Conservation (phyloP, 2,113 vertebrate species). For the Nettapus auritus region DNA sequence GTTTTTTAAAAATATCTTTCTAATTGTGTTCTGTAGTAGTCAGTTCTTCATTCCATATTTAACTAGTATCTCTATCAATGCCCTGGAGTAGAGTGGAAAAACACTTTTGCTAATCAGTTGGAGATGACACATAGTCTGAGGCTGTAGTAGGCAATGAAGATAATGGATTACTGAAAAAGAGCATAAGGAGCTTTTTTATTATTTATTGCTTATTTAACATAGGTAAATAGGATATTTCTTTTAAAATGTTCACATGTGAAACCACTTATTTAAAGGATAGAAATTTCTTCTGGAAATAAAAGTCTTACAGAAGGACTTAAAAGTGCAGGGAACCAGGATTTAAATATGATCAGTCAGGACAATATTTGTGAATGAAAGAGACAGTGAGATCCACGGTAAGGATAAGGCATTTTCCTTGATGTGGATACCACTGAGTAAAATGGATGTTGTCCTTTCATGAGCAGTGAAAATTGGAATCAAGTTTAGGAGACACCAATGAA, state of each 20-base stretch:
- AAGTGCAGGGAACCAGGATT: neutral
- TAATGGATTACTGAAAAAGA: neutral
- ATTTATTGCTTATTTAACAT: neutral
- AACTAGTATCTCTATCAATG: neutral
- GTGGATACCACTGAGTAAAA: neutral
- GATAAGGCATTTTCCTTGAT: neutral
- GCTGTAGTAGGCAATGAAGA: neutral
- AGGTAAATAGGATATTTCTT: neutral
- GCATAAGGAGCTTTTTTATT: neutral
- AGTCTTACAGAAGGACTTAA: neutral
- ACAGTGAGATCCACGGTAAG: neutral
- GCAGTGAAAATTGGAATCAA: neutral
- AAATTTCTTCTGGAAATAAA: neutral
- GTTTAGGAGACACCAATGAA: neutral
- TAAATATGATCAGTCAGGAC: neutral
- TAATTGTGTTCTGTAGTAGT: neutral
- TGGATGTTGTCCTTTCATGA: neutral
- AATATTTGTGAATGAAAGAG: neutral
- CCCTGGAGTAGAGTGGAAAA: neutral
- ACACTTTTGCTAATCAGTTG: neutral
- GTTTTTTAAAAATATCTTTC: neutral
- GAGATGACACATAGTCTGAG: rapidly evolving
- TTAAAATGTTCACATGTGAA: neutral
- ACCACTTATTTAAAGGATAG: neutral
- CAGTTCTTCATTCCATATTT: neutral